Evolutionary conservation across 2,113 vertebrate species (phyloP).

Genomic region (Hippocampus zosterae): DNA sequence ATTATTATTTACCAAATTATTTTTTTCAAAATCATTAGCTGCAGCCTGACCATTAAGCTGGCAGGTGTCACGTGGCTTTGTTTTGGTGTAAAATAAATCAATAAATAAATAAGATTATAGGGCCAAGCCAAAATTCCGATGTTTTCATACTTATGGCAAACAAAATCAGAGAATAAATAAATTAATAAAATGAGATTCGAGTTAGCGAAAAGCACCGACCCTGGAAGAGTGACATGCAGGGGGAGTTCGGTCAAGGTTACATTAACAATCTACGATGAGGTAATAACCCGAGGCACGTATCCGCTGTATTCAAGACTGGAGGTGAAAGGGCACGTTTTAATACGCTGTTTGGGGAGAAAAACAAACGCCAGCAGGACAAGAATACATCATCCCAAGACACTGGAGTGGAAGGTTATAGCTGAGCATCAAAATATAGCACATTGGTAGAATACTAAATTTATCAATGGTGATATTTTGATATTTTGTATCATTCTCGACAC

Average conservation of each 20-base stretch:
- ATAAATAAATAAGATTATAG: too few relatives aligned
- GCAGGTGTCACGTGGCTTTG: too few relatives aligned
- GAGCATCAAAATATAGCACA: background rate
- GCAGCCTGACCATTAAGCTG: too few relatives aligned
- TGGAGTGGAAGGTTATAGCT: background rate
- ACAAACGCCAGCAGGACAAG: background rate
- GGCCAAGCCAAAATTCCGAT: background rate
- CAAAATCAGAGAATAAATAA: too few relatives aligned
- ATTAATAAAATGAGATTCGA: too few relatives aligned
- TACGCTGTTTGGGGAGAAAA: background rate
- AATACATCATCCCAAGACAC: background rate
- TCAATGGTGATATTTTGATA: background rate
- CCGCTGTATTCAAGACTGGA: conserved; percentile 13
- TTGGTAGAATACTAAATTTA: background rate
- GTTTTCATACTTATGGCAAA: background rate
- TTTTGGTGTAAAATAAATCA: too few relatives aligned
- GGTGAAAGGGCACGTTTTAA: conserved; percentile 2
- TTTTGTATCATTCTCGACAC: background rate
- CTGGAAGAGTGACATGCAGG: background rate
- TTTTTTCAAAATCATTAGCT: too few relatives aligned
- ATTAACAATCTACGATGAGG: background rate
- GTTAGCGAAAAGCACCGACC: too few relatives aligned
- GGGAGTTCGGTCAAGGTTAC: conserved; percentile 13
- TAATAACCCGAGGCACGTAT: conserved; percentile 9
- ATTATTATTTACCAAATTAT: too few relatives aligned